These are phyloP conservation scores for Paramormyrops hopkinsi DNA, from an alignment of 2,797 vertebrate species.

Conservation along the genomic window DNA sequence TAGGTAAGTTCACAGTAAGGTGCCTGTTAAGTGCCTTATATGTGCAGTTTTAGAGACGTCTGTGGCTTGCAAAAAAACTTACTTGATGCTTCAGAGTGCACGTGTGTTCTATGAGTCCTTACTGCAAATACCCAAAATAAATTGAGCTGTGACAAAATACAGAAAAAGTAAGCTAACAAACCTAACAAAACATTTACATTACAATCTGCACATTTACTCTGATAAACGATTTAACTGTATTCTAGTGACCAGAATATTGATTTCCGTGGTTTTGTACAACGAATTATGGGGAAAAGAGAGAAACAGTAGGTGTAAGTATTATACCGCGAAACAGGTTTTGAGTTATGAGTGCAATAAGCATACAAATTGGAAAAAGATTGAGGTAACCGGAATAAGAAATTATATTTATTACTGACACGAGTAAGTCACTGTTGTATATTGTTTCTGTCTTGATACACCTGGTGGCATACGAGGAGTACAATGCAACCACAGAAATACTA, in stretches of 20 bases:
- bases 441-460: neutral
- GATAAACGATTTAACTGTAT: neutral
- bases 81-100: neutral
- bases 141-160: neutral
- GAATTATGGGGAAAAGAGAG: neutral
- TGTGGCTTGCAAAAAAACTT: neutral
- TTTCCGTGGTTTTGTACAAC: neutral
- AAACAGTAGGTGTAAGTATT: neutral
- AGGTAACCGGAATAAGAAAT: neutral
- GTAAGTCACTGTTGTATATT: neutral
- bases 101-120: neutral
- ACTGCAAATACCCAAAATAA: neutral
- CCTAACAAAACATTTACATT: neutral
- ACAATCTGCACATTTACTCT: neutral
- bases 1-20: neutral
- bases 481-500: neutral
- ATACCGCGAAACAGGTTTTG: neutral
- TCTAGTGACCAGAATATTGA: neutral
- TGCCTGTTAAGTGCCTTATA: neutral
- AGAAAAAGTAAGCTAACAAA: neutral
- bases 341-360: neutral
- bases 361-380: neutral
- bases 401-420: neutral
- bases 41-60: neutral
- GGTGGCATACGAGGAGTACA: neutral